Conservation (phyloP, 2,888 invertebrate genomes). For the Calephelis perditalis region DNA sequence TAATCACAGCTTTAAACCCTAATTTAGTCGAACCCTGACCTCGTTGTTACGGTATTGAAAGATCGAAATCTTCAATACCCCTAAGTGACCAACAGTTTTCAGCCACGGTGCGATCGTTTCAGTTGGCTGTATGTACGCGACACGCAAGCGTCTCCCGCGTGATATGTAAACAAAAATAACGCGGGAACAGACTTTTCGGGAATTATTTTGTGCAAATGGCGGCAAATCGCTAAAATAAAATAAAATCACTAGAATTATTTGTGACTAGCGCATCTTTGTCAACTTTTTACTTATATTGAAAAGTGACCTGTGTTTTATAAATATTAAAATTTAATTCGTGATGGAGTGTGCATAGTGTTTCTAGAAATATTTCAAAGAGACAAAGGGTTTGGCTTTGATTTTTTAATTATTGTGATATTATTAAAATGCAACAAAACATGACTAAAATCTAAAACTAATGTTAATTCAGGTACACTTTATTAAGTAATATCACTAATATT, state of each 20-base stretch:
- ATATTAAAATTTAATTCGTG: too few species aligned
- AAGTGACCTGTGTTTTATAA: too few species aligned
- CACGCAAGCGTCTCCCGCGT: slow-evolving; percentile 44
- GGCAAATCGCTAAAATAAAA: not conserved
- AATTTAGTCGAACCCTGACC: slow-evolving; percentile 65
- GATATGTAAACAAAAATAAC: slow-evolving; percentile 32
- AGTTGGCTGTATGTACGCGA: slow-evolving; percentile 61
- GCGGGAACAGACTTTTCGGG: not conserved
- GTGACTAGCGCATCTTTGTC: not conserved
- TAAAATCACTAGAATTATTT: slow-evolving; percentile 2
- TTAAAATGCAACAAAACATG: too few species aligned
- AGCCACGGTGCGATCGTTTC: slow-evolving; percentile 45
- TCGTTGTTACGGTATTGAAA: slow-evolving; percentile 57
- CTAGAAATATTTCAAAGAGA: too few species aligned
- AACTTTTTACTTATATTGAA: too few species aligned
- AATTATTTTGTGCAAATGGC: not conserved
- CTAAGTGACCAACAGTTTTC: slow-evolving; percentile 58
- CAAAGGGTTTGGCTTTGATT: too few species aligned
- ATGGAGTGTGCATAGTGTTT: too few species aligned
- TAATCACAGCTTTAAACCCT: slow-evolving; percentile 32
- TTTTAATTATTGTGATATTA: too few species aligned
- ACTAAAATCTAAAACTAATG: too few species aligned
- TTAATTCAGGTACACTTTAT: too few species aligned
- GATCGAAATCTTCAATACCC: slow-evolving; percentile 68
- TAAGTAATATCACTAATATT: too few species aligned